Evolutionary conservation across 1,140 invertebrate genomes (phyloP).

Genomic region (Drosophila kikkawai): DNA sequence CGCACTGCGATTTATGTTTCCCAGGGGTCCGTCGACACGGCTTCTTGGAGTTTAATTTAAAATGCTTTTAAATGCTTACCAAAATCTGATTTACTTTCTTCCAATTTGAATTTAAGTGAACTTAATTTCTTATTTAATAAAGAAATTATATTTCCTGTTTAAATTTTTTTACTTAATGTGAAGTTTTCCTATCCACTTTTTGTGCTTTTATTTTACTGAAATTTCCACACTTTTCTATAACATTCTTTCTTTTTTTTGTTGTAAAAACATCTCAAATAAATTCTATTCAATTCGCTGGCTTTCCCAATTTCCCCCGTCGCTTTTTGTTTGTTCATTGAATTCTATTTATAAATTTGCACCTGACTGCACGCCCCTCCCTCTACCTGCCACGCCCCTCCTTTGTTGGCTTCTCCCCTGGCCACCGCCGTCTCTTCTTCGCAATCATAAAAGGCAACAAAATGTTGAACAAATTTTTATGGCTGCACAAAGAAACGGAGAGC

Average conservation of each 20-base stretch:
- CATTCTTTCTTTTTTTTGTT: not conserved
- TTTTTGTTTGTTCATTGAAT: conserved; percentile 48
- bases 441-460: conserved; percentile 62
- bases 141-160: not conserved
- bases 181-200: not conserved
- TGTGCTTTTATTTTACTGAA: conserved; percentile 9
- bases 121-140: not conserved
- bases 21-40: not conserved
- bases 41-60: conserved; percentile 46
- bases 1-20: conserved; percentile 31
- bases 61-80: conserved; percentile 36
- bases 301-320: not conserved
- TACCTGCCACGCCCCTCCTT: conserved; percentile 1
- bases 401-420: conserved; percentile 8
- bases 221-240: conserved; percentile 9
- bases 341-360: conserved; percentile 50
- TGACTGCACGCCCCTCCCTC: conserved; percentile 7
- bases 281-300: conserved; percentile 36
- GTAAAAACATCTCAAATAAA: conserved; percentile 29
- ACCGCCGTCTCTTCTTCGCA: conserved; percentile 11
- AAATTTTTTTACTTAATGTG: not conserved
- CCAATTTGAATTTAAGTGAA: not conserved
- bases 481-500: conserved; percentile 41
- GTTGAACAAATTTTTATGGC: conserved; percentile 59
- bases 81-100: not conserved